A percentile compares a stretch with the other conserved stretches of the same genome.
These are phyloP conservation scores for Metallyticus violacea DNA, from an alignment of 2,888 invertebrate species.

Conservation along the genomic window DNA sequence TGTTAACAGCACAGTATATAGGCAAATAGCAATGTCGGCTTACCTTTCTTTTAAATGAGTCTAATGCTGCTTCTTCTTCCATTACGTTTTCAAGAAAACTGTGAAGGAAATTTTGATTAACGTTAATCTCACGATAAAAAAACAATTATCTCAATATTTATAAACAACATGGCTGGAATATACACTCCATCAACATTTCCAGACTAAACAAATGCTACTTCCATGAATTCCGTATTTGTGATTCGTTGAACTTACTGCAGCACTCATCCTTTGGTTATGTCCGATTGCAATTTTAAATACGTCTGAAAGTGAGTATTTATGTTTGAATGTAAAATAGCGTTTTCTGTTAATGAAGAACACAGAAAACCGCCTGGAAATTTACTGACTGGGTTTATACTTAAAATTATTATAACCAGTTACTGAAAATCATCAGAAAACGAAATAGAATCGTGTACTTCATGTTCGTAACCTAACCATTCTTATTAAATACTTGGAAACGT, in stretches of 20 bases:
- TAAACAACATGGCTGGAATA: not conserved
- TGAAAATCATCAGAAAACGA: no score
- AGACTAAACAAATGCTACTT: not conserved
- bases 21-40: not conserved
- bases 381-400: no score
- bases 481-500: no score
- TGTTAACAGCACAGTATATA: not conserved
- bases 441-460: no score
- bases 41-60: conserved; percentile 18
- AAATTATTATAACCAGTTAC: no score
- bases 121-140: not conserved
- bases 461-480: no score
- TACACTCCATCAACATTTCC: conserved; percentile 4
- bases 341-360: no score
- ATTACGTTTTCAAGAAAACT: not conserved
- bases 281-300: not conserved
- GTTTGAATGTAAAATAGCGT: no score
- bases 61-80: not conserved
- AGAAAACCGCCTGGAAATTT: no score
- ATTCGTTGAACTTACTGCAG: not conserved
- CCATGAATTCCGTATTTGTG: not conserved
- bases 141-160: not conserved
- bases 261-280: not conserved
- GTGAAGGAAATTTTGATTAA: not conserved
- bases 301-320: not conserved